A percentile compares a stretch with the other conserved stretches of the same genome.
phyloP scores from a whole-genome alignment of 2,113 vertebrate genomes.

The Bombycilla garrulus region DNA sequence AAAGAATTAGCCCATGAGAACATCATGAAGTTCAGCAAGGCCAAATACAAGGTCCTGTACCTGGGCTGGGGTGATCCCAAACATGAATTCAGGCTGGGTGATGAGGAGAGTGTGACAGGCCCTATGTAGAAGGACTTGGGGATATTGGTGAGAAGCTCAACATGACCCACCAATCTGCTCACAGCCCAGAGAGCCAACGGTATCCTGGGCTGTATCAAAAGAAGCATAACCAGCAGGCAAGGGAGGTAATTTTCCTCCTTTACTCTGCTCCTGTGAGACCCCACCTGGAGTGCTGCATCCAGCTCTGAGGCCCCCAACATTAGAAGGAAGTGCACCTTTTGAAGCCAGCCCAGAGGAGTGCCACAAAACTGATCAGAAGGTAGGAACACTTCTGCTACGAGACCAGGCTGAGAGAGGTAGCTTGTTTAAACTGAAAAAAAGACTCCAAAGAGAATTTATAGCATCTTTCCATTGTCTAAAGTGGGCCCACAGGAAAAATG shows the following conservation, averaged over 20 bases:
- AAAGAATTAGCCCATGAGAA: not conserved
- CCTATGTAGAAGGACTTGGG: not conserved
- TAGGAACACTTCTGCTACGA: not conserved
- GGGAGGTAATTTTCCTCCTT: not conserved
- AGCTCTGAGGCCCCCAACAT: not conserved
- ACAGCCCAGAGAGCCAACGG: not conserved
- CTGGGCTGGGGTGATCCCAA: not conserved
- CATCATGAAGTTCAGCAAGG: not conserved
- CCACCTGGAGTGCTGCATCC: not conserved
- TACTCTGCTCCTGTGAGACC: not conserved
- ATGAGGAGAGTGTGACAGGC: not conserved
- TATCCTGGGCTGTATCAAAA: not conserved
- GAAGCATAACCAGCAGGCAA: not conserved
- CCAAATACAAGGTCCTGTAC: not conserved
- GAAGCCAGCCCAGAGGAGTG: fast-evolving
- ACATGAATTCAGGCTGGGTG: not conserved
- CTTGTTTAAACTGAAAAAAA: not conserved
- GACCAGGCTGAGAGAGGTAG: not conserved
- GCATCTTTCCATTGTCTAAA: not conserved
- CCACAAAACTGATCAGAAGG: not conserved
- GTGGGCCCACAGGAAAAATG: not conserved
- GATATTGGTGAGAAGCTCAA: not conserved
- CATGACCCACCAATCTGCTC: not conserved
- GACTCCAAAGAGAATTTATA: not conserved
- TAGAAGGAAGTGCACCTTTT: not conserved